These are phyloP conservation scores for Caenorhabditis doughertyi DNA, from an alignment of 2,888 invertebrate genomes.

Conservation along the genomic window DNA sequence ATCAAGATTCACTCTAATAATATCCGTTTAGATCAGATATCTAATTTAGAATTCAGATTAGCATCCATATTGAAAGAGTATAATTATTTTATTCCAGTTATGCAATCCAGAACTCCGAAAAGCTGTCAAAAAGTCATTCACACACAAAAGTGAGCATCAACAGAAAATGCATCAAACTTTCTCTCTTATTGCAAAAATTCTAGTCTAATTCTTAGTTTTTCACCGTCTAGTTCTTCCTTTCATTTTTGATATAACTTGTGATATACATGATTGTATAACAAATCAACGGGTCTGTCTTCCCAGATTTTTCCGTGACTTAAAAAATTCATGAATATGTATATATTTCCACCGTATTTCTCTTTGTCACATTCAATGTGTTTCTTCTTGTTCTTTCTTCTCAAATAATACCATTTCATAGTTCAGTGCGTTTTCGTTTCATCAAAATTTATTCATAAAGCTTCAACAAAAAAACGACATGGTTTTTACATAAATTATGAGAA, in stretches of 20 bases:
- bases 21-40: too few relatives aligned
- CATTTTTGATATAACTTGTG: conserved; percentile 27
- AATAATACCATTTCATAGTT: conserved; percentile 51
- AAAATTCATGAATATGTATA: conserved; percentile 46
- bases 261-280: conserved; percentile 3
- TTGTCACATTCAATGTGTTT: conserved; percentile 35
- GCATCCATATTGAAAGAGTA: too few relatives aligned
- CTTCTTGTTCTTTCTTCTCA: neutral
- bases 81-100: conserved; percentile 59
- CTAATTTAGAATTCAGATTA: neutral
- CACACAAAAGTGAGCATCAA: conserved; percentile 54
- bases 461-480: conserved; percentile 2
- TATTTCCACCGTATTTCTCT: neutral
- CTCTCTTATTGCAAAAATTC: conserved; percentile 57
- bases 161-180: conserved; percentile 62
- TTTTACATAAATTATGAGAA: conserved; percentile 47
- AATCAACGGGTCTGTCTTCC: conserved; percentile 23
- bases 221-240: neutral
- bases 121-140: conserved; percentile 55
- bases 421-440: conserved; percentile 42
- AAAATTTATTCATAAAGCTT: conserved; percentile 54
- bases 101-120: conserved; percentile 70
- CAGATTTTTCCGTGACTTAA: conserved; percentile 9
- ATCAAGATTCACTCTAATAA: too few relatives aligned
- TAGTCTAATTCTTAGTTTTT: conserved; percentile 51